phyloP scores from a whole-genome alignment of 2,113 vertebrate genomes.

The Scortum barcoo region DNA sequence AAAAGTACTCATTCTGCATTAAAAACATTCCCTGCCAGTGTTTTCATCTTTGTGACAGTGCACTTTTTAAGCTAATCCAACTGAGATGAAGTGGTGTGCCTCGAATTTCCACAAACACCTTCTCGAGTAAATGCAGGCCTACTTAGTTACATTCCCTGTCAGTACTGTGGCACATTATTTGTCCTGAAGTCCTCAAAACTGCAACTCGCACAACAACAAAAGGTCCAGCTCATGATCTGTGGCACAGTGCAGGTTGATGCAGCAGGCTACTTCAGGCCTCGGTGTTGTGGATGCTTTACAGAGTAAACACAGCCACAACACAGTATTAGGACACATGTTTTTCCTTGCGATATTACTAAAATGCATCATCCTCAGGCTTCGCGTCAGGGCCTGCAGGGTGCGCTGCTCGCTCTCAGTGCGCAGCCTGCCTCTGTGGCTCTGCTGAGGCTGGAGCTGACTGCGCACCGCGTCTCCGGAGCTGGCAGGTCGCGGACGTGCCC shows the following conservation, averaged over 20 bases:
- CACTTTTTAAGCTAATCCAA: no score
- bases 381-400: slow-evolving; percentile 72
- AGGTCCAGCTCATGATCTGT: no score
- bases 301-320: not conserved
- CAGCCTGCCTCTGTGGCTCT: slow-evolving; percentile 14
- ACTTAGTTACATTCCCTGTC: no score
- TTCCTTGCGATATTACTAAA: not conserved
- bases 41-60: no score
- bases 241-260: not conserved
- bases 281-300: not conserved
- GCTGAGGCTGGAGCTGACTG: slow-evolving; percentile 26
- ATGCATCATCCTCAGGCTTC: slow-evolving; percentile 3
- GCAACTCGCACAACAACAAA: not conserved
- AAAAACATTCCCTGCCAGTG: no score
- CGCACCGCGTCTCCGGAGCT: slow-evolving; percentile 51
- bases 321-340: not conserved
- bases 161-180: not conserved
- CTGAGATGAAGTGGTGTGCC: no score
- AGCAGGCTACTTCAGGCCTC: not conserved
- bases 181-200: not conserved
- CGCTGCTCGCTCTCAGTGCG: slow-evolving; percentile 46
- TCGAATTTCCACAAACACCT: no score
- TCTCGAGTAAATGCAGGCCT: no score
- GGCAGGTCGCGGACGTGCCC: slow-evolving; percentile 57
- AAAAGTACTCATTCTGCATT: no score